Evolutionary conservation across 2,888 invertebrate genomes (phyloP).

Genomic region (Lamproptera curius): DNA sequence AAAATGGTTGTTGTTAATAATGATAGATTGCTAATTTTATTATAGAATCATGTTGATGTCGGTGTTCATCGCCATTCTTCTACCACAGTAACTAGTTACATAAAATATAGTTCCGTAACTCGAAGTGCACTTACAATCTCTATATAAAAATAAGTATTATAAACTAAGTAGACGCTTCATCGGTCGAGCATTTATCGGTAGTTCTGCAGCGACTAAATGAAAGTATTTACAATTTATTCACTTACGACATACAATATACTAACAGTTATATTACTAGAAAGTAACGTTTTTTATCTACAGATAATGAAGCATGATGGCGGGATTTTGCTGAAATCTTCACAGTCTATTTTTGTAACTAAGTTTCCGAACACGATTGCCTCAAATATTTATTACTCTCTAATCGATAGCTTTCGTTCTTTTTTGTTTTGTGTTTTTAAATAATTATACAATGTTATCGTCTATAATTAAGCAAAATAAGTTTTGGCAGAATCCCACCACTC

Average conservation of each 20-base stretch:
- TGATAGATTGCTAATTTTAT: slow-evolving; percentile 17
- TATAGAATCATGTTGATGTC: slow-evolving; percentile 3
- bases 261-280: slow-evolving; percentile 64
- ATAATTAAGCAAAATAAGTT: slow-evolving; percentile 25
- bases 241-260: slow-evolving; percentile 67
- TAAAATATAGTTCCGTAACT: slow-evolving; percentile 67
- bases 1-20: slow-evolving; percentile 19
- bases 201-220: slow-evolving; percentile 66
- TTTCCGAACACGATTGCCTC: slow-evolving; percentile 14
- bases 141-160: slow-evolving; percentile 64
- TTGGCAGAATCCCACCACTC: slow-evolving; percentile 46
- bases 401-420: not conserved
- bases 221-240: slow-evolving; percentile 75
- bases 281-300: slow-evolving; percentile 70
- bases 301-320: slow-evolving; percentile 49
- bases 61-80: slow-evolving; percentile 28
- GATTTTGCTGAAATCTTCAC: slow-evolving; percentile 37
- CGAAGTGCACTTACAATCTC: slow-evolving; percentile 75
- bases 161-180: slow-evolving; percentile 49
- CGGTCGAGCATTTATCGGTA: slow-evolving; percentile 62
- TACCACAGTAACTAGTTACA: slow-evolving; percentile 43
- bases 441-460: slow-evolving; percentile 19
- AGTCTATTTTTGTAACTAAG: slow-evolving; percentile 13
- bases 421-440: slow-evolving; percentile 14
- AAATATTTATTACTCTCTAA: slow-evolving; percentile 14